Percentiles rank a stretch among this genome's conserved stretches.
These are phyloP conservation scores for Butorides virescens DNA, from an alignment of 2,113 vertebrate genomes.

Conservation along the genomic window DNA sequence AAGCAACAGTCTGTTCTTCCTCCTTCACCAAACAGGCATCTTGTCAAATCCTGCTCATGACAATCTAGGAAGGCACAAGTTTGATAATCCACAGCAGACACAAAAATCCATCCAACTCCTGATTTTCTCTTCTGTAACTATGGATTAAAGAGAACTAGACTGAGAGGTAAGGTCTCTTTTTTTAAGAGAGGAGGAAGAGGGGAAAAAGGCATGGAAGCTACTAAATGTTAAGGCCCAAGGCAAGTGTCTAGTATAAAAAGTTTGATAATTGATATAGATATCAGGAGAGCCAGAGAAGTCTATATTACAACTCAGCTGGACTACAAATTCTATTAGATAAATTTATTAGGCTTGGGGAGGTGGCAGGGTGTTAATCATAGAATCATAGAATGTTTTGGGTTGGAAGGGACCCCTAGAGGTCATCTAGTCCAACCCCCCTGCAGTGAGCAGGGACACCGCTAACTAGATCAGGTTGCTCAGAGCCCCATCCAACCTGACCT, in stretches of 20 bases:
- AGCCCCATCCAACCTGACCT: too few species aligned
- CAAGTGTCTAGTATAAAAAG: background rate
- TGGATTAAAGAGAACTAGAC: background rate
- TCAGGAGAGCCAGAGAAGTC: background rate
- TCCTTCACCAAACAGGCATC: background rate
- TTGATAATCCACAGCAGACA: background rate
- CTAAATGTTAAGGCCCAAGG: background rate
- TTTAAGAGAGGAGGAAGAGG: background rate
- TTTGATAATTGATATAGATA: background rate
- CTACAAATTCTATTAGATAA: background rate
- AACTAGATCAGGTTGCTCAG: too few species aligned
- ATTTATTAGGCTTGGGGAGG: background rate
- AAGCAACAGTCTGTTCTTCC: background rate
- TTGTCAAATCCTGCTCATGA: background rate
- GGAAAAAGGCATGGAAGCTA: rapidly evolving
- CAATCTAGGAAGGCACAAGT: background rate
- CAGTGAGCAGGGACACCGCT: too few species aligned
- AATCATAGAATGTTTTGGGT: too few species aligned
- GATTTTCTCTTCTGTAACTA: background rate
- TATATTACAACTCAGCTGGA: background rate
- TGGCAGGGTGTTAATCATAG: background rate
- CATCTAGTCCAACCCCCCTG: too few species aligned
- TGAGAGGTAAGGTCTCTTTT: background rate
- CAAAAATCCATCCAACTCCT: background rate
- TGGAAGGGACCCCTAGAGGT: too few species aligned